Conservation (phyloP, 2,888 invertebrate genomes). For the Phoronis australis region DNA sequence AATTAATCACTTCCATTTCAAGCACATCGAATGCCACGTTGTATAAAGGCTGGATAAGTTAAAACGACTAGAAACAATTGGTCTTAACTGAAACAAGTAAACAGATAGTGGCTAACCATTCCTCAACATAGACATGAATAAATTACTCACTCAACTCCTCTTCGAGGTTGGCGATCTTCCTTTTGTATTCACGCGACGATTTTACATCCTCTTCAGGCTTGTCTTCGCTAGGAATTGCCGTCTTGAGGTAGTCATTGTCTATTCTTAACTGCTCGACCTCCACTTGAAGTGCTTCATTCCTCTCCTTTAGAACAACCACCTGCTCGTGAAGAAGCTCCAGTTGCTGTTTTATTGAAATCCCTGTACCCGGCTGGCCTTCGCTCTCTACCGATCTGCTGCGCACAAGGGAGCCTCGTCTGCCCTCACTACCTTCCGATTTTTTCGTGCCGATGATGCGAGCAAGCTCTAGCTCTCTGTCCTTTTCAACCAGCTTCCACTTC, state of each 20-base stretch:
- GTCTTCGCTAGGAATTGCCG: slow-evolving; percentile 33
- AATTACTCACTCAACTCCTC: no score
- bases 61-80: no score
- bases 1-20: no score
- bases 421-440: slow-evolving; percentile 1
- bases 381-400: slow-evolving; percentile 51
- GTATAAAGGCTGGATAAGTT: no score
- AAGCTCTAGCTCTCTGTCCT: slow-evolving; percentile 62
- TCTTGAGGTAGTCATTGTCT: slow-evolving; percentile 69
- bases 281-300: slow-evolving; percentile 59
- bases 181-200: no score
- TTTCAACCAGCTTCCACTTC: slow-evolving; percentile 69
- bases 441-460: background rate
- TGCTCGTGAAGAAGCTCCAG: slow-evolving; percentile 74
- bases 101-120: no score
- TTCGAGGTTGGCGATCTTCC: no score
- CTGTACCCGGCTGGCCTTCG: slow-evolving; percentile 24
- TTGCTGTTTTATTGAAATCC: slow-evolving; percentile 67
- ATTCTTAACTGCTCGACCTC: slow-evolving; percentile 71
- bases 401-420: slow-evolving; percentile 17
- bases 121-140: no score
- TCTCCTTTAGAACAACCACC: slow-evolving; percentile 64
- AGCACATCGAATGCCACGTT: no score
- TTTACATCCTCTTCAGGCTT: no score
- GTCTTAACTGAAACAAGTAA: no score